phyloP scores from a whole-genome alignment of 2,888 invertebrate species.

The Phrixothrix hirtus region DNA sequence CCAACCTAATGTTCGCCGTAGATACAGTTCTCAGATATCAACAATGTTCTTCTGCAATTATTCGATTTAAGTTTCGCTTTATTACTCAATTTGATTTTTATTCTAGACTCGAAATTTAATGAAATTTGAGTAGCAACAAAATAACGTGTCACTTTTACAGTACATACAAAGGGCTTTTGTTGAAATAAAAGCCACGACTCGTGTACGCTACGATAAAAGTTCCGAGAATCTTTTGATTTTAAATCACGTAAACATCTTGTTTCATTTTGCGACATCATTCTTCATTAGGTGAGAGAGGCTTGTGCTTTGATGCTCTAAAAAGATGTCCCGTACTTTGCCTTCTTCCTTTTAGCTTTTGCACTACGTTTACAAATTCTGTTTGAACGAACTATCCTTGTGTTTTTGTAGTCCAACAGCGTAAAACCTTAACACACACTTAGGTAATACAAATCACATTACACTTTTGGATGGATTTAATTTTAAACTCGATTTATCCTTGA shows the following conservation, averaged over 20 bases:
- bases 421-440: conserved; percentile 21
- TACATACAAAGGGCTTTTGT: conserved; percentile 12
- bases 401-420: conserved; percentile 12
- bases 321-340: conserved; percentile 23
- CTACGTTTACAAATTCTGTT: conserved; percentile 28
- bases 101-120: too few species aligned
- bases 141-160: too few species aligned
- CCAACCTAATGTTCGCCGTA: conserved; percentile 17
- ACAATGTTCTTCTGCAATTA: conserved; percentile 5
- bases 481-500: not conserved
- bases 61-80: too few species aligned
- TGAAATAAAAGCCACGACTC: conserved; percentile 16
- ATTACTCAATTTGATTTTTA: too few species aligned
- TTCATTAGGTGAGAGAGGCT: conserved; percentile 34
- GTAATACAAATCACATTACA: conserved; percentile 19
- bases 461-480: conserved; percentile 1
- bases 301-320: conserved; percentile 30
- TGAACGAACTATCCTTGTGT: conserved; percentile 26
- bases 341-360: conserved; percentile 27
- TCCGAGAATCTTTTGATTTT: conserved; percentile 29
- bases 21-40: conserved; percentile 13
- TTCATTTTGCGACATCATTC: conserved; percentile 36
- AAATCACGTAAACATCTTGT: conserved; percentile 34
- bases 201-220: conserved; percentile 17
- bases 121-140: too few species aligned